Evolutionary conservation across 2,888 invertebrate species (phyloP).

Genomic region (Zaprionus lineosus): DNA sequence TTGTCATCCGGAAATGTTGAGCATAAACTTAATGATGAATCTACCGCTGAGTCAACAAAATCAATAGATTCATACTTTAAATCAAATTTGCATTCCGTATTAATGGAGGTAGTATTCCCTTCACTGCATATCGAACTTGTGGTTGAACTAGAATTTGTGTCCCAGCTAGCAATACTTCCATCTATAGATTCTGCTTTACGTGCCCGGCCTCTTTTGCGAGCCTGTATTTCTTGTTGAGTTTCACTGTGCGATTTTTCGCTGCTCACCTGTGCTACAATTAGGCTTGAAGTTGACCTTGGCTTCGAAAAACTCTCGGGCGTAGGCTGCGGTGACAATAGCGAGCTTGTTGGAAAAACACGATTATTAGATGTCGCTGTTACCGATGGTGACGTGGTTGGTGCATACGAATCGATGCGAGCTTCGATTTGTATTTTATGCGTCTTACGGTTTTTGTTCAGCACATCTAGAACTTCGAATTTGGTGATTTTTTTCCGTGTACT

Average conservation of each 20-base stretch:
- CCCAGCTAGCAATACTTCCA: no score
- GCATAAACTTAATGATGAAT: no score
- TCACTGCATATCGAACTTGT: no score
- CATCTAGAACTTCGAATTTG: conserved; percentile 81
- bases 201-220: no score
- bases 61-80: no score
- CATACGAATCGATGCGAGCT: conserved; percentile 81
- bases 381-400: conserved; percentile 29
- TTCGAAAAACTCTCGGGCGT: conserved; percentile 54
- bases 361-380: conserved; percentile 15
- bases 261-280: conserved; percentile 79
- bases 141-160: no score
- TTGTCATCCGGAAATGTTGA: no score
- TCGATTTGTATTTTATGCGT: conserved; percentile 81
- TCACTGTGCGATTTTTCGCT: conserved; percentile 38
- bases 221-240: no score
- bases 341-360: conserved; percentile 21
- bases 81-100: no score
- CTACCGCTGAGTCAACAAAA: no score
- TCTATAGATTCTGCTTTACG: no score
- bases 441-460: conserved; percentile 80
- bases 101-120: no score
- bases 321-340: neutral
- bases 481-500: conserved; percentile 82
- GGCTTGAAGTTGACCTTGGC: conserved; percentile 60